phyloP scores from a whole-genome alignment of 1,140 invertebrate genomes.

The Philopotamus ludificatus region DNA sequence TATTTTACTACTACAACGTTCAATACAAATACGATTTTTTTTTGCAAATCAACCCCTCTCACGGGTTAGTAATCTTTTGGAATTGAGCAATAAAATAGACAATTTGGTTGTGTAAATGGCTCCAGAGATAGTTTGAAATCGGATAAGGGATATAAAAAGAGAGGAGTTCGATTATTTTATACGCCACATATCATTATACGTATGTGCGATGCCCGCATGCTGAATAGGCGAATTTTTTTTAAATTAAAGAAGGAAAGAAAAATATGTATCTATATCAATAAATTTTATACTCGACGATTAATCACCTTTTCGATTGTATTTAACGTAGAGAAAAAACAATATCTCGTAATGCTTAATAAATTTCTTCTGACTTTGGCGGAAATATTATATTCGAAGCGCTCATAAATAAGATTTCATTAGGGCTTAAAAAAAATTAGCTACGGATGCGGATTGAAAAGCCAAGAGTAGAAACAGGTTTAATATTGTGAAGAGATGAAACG shows the following conservation, averaged over 20 bases:
- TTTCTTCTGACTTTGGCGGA: slow-evolving; percentile 9
- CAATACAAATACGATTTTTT: slow-evolving; percentile 2
- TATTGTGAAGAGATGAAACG: slow-evolving; percentile 11
- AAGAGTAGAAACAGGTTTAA: not conserved
- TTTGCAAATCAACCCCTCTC: slow-evolving; percentile 3
- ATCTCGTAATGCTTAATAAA: not conserved
- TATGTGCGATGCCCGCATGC: not conserved
- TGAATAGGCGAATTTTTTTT: too few relatives aligned
- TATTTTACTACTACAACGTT: not conserved
- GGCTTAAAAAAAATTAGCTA: slow-evolving; percentile 15
- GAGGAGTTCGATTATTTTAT: not conserved
- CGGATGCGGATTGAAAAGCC: slow-evolving; percentile 1
- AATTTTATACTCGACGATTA: too few relatives aligned
- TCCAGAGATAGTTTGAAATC: slow-evolving; percentile 24
- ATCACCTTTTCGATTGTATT: too few relatives aligned
- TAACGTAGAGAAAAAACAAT: not conserved
- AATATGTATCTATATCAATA: too few relatives aligned
- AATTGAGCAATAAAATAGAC: slow-evolving; percentile 31
- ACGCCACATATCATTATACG: not conserved
- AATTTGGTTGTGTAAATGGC: slow-evolving; percentile 28
- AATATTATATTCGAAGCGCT: not conserved
- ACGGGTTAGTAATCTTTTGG: slow-evolving; percentile 14
- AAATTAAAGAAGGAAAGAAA: too few relatives aligned
- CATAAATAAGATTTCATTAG: slow-evolving; percentile 23
- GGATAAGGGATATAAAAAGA: slow-evolving; percentile 1